A percentile compares a stretch with the other conserved stretches of the same genome.
phyloP scores from a whole-genome alignment of 37 sponge, comb jelly and placozoan genomes.

The Bolinopsis microptera region DNA sequence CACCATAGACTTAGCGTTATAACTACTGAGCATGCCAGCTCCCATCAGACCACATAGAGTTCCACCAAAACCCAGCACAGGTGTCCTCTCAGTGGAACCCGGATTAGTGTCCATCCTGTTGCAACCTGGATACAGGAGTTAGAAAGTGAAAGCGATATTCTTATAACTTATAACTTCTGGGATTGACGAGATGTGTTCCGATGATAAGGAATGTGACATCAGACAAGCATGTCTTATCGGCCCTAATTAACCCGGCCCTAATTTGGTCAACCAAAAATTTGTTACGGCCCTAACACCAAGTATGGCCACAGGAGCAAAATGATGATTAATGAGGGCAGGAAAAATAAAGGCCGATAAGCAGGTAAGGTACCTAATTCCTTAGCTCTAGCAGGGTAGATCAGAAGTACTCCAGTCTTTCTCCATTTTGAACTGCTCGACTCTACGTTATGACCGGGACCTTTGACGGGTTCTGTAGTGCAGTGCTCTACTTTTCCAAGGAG shows the following conservation, averaged over 20 bases:
- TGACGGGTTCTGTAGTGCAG: not conserved
- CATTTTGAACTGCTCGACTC: not conserved
- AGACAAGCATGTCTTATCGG: too few relatives aligned
- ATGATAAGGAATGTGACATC: too few relatives aligned
- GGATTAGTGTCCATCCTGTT: not conserved
- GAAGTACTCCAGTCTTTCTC: not conserved
- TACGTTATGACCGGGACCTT: not conserved
- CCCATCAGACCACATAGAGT: constrained; percentile 55
- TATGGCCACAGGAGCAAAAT: too few relatives aligned
- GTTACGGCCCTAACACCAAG: too few relatives aligned
- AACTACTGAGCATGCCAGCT: constrained; percentile 36
- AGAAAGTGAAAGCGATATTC: too few relatives aligned
- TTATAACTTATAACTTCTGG: too few relatives aligned
- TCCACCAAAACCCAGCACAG: constrained; percentile 47
- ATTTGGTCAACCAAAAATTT: too few relatives aligned
- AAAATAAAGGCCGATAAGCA: too few relatives aligned
- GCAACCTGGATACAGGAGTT: too few relatives aligned
- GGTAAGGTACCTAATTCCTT: constrained; percentile 6
- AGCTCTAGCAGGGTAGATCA: not conserved
- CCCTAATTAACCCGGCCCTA: too few relatives aligned
- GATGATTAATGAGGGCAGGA: too few relatives aligned
- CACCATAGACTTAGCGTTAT: not conserved
- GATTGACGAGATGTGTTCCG: too few relatives aligned
- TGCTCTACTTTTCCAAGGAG: not conserved
- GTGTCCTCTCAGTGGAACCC: not conserved